Evolutionary conservation across 2,113 vertebrate genomes (phyloP), one percentile per base, ranked within the genome.

Genomic region (Chionomys nivalis): DNA sequence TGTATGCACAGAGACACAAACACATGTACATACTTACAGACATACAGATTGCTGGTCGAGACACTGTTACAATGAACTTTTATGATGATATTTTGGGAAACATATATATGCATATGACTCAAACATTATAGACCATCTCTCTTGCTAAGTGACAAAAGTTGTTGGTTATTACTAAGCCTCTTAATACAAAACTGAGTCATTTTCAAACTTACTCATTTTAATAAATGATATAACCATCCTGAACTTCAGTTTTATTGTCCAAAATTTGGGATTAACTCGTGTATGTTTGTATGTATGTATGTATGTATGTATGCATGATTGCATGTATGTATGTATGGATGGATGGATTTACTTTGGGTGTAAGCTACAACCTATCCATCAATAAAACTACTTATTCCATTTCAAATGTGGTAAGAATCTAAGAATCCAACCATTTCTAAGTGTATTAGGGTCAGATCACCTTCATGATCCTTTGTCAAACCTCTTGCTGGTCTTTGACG

Each of bases 11-110:
- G 55, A 61, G 55, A 82, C 5, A 49, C 5, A n/a, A 9, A 17
- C 0, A 5, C 1, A 7, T 36, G 16, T 47, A 12, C 17, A 66
- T 9, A 33, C 28, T 44, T 66, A 33, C 1, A 42, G 0, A 7
- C 2, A 9, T 13, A 66, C 13, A 42, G 8, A 21, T 68, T 66
- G 65, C 24, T 65, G 19, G 28, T 33, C 39, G 42, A 94, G 12
- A 66, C 6, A 3, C 13, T 86, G 17, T 85, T 83, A 47, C 28
- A 91, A 68, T 52, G 36, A 90, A 33, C 0, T 44, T 90, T 94
- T 58, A 13, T 7, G 87, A 73, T 55, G 66, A 21, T 58, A 42
- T 75, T 83, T 86, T 26, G 36, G 78, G 44, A 83, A 63, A 52
- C 2, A 63, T 44, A 36, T 7, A 44, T 36, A 49, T 63, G 24